phyloP scores from a whole-genome alignment of 1,140 invertebrate genomes.

The Phthorimaea operculella region DNA sequence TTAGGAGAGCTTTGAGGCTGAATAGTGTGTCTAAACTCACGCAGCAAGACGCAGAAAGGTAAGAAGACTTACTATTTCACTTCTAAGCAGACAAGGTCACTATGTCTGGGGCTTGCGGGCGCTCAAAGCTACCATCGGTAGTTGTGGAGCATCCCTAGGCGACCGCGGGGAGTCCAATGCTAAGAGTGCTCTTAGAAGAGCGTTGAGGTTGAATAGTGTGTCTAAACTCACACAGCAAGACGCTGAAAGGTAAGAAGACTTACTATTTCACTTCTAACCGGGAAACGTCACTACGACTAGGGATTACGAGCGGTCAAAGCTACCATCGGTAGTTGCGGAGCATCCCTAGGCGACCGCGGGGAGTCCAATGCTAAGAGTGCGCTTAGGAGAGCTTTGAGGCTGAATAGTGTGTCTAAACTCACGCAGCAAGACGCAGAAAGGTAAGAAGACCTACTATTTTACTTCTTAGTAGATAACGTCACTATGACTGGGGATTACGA shows the following conservation, averaged over 20 bases:
- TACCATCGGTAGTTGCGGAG: slow-evolving; percentile 76
- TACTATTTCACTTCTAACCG: slow-evolving; percentile 80
- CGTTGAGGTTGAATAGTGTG: slow-evolving; percentile 87
- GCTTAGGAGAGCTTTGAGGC: slow-evolving; percentile 76
- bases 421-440: slow-evolving; percentile 82
- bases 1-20: slow-evolving; percentile 77
- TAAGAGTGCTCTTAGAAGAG: slow-evolving; percentile 72
- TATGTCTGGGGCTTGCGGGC: slow-evolving; percentile 99
- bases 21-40: slow-evolving; percentile 96
- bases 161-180: slow-evolving; percentile 16
- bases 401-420: slow-evolving; percentile 94
- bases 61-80: slow-evolving; percentile 63
- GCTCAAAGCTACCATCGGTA: slow-evolving; percentile 88
- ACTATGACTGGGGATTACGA: slow-evolving; percentile 98
- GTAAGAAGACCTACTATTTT: slow-evolving; percentile 53
- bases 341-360: slow-evolving; percentile 21
- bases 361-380: slow-evolving; percentile 56
- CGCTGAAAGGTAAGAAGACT: slow-evolving; percentile 64
- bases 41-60: slow-evolving; percentile 78
- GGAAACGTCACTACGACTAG: slow-evolving; percentile 98
- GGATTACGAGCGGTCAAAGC: slow-evolving; percentile 95
- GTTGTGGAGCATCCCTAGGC: slow-evolving; percentile 48
- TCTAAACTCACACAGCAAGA: slow-evolving; percentile 93
- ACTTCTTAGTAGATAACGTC: slow-evolving; percentile 87
- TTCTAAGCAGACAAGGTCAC: slow-evolving; percentile 90